Evolutionary conservation across 2,113 vertebrate species (phyloP), one percentile per base, ranked within the genome.

Genomic region (Orthonyx spaldingii): DNA sequence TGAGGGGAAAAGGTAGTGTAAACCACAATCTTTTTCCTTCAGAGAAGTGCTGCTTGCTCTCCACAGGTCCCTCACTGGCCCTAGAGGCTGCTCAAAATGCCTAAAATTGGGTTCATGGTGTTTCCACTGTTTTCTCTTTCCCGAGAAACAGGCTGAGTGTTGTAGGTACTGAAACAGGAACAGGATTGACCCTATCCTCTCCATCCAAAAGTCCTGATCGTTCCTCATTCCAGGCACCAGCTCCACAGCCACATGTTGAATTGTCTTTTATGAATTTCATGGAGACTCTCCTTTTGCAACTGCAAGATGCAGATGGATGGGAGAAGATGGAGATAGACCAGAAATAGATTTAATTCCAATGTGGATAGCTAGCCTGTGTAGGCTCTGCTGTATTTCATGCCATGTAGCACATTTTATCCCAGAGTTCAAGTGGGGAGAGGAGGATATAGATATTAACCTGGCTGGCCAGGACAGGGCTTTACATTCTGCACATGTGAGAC

Each of bases 181-280:
- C 2, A 2, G 11, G 41, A n/a, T 7, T 77, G 42, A 53, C 28
- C 46, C 30, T n/a, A 6, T n/a, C 20, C 0, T 0, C 50, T 84
- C 14, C 3, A 6, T 44, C 33, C 17, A 24, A 76, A 85, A 52
- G 2, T 35, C 41, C 19, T 69, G 28, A 16, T 47, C 11, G 6
- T 52, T 53, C 50, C 39, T 57, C 1, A 2, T 11, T 49, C 23
- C 44, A 3, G 21, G 11, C 9, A 49, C 20, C 30, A 70, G 4
- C 13, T 6, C 28, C 11, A 9, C 32, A 80, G 20, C 9, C 57
- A 53, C 0, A 0, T 5, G 6, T 1, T 33, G 13, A 61, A 21
- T 15, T 37, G 0, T 5, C 37, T 18, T 24, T 14, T 12, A 23
- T 1, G 1, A n/a, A 8, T 20, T 21, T 42, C 24, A 5, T 9